A percentile compares a stretch with the other conserved stretches of the same genome.
Conservation (phyloP, 2,888 invertebrate genomes). For the Neelides folsomi region DNA sequence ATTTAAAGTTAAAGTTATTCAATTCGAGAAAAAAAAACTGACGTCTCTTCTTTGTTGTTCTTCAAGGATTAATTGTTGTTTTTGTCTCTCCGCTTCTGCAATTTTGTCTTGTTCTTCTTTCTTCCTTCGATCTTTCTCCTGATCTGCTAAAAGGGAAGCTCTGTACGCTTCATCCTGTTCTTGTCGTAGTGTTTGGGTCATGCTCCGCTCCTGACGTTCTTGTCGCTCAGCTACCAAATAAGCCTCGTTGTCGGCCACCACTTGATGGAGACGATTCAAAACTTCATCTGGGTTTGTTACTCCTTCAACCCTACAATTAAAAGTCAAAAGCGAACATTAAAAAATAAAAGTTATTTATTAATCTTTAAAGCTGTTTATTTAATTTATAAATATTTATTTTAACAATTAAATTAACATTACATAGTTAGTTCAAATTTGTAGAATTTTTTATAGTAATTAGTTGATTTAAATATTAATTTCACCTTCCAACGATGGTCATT, state of each 20-base stretch:
- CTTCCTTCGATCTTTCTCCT: constrained; percentile 74
- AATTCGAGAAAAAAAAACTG: background rate
- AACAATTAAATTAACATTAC: background rate
- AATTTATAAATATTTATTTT: background rate
- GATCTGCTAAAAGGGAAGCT: constrained; percentile 79
- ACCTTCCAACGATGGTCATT: constrained; percentile 78
- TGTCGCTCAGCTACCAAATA: constrained; percentile 74
- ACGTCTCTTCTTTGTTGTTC: constrained; percentile 35
- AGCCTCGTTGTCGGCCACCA: constrained; percentile 73
- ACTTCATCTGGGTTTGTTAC: constrained; percentile 58
- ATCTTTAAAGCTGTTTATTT: background rate
- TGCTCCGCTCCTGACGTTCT: constrained; percentile 60
- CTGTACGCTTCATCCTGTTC: constrained; percentile 90
- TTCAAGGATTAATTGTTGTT: constrained; percentile 40
- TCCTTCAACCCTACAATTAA: constrained; percentile 60
- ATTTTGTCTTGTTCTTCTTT: constrained; percentile 47
- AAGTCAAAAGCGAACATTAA: too few species aligned
- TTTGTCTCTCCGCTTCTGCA: constrained; percentile 42
- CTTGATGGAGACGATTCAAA: constrained; percentile 55
- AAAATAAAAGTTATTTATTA: too few species aligned
- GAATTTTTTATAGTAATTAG: too few species aligned
- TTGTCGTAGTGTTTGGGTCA: constrained; percentile 71
- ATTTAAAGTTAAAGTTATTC: too few species aligned
- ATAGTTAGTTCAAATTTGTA: too few species aligned
- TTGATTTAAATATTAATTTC: too few species aligned